Percentiles rank a stretch among this genome's conserved stretches.
Conservation (phyloP, 1,140 invertebrate species). For the Oryctes rhinoceros region DNA sequence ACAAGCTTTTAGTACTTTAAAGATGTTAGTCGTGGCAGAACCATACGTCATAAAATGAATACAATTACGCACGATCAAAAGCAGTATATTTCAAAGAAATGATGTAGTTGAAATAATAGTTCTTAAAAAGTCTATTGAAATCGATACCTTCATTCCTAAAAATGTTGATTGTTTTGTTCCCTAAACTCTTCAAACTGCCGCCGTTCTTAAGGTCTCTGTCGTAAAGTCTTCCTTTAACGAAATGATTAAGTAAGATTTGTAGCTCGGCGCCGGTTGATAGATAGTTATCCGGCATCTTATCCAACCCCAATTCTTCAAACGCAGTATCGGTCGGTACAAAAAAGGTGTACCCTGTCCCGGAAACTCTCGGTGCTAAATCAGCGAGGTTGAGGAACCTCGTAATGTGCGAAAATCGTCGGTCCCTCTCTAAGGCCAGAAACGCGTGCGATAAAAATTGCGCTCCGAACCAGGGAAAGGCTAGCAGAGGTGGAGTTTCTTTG, state of each 20-base stretch:
- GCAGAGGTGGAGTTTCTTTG: conserved; percentile 70
- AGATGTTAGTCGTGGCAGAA: too few relatives aligned
- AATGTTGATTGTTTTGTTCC: conserved; percentile 65
- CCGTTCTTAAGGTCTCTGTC: conserved; percentile 67
- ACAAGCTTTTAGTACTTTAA: too few relatives aligned
- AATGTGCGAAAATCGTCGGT: conserved; percentile 66
- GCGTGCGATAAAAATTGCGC: conserved; percentile 71
- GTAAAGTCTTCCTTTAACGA: conserved; percentile 69
- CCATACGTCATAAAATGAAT: too few relatives aligned
- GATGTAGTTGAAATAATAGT: too few relatives aligned
- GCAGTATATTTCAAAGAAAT: too few relatives aligned
- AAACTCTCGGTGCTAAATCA: conserved; percentile 67
- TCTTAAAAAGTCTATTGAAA: neutral
- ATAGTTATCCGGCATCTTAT: conserved; percentile 67
- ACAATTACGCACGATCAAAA: too few relatives aligned
- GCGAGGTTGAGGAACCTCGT: conserved; percentile 68
- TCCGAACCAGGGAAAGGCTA: conserved; percentile 71
- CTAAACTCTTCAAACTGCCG: conserved; percentile 63
- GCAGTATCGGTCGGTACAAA: conserved; percentile 70
- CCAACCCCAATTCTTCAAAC: conserved; percentile 66
- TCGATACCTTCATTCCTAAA: conserved; percentile 62
- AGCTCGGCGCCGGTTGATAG: conserved; percentile 65
- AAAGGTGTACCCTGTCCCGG: conserved; percentile 70
- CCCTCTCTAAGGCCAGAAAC: conserved; percentile 67
- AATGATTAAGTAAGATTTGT: conserved; percentile 69